Base-by-base conservation (phyloP, 2,888 invertebrate genomes). In the Allophyes oxyacanthae region DNA sequence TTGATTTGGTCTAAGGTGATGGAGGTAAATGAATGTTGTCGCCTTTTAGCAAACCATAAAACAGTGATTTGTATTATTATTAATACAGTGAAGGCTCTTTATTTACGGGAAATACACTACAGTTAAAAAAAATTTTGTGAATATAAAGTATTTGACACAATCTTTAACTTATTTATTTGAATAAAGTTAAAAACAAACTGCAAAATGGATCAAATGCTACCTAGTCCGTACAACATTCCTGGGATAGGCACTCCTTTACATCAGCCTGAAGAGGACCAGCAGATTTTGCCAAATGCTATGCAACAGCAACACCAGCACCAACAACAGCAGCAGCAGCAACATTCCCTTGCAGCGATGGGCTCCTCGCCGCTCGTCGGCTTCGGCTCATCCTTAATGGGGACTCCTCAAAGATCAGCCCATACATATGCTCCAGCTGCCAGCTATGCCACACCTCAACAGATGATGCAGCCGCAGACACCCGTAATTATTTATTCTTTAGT, bases 391-490 rank as follows among this genome's bases (percentile, higher is more conserved):
- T 91, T 96, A 6, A 95, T 96, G 85, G 95, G 95, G 0, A 92
- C 95, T 10, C 96, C 97, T 0, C 97, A 96, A 74, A 96, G 97
- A 75, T 95, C 96, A 54, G 95, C 96, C 89, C 97, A 97, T 75
- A 95, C 96, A 28, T 97, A 97, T 87, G 96, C 97, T 8, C 96
- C 97, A 1, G 96, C 96, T 5, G 96, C 97, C 4, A 95, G 96
- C 50, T 97, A 96, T 87, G 95, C 96, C 1, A 96, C 97, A 0
- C 97, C 98, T 1, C 97, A 97, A 79, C 97, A 96, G 79, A 95
- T 98, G 89, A 97, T 98, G 97, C 98, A 98, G 87, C 97, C 98
- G 0, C 98, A 98, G 88, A 98, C 98, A 55, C 98, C 98, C 66
- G 97, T 97, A 95, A 91, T 63, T 71, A 44, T 20, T n/a, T 42